Evolutionary conservation across 2,888 invertebrate genomes (phyloP).

Genomic region (Chymomyza procnemis): DNA sequence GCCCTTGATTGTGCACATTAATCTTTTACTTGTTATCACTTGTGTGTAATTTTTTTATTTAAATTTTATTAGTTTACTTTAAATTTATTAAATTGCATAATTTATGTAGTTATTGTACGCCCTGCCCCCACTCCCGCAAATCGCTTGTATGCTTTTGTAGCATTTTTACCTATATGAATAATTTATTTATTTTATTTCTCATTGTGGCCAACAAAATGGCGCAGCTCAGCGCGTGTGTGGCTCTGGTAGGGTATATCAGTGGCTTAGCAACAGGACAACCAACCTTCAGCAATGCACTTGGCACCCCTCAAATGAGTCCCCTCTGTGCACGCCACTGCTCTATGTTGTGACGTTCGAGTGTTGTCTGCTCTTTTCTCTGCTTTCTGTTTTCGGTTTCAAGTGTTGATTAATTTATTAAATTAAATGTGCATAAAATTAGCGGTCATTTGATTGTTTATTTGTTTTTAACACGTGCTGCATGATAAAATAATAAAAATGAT

Average conservation of each 20-base stretch:
- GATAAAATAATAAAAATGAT: background rate
- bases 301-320: too few species aligned
- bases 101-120: conserved; percentile 21
- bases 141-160: background rate
- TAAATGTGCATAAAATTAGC: conserved; percentile 28
- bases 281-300: too few species aligned
- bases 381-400: background rate
- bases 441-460: conserved; percentile 16
- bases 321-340: too few species aligned
- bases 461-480: background rate
- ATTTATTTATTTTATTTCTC: conserved; percentile 42
- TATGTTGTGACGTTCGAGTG: background rate
- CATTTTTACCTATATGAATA: conserved; percentile 28
- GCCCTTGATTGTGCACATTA: conserved; percentile 20
- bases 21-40: conserved; percentile 16
- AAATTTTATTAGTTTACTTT: conserved; percentile 30
- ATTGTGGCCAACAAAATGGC: conserved; percentile 13
- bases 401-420: conserved; percentile 45
- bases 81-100: conserved; percentile 37
- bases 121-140: too few species aligned
- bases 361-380: background rate
- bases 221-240: background rate
- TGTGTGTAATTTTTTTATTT: conserved; percentile 15
- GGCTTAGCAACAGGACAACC: too few species aligned
- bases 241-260: background rate